Conservation (phyloP, 2,888 invertebrate species). For the Myopa testacea region DNA sequence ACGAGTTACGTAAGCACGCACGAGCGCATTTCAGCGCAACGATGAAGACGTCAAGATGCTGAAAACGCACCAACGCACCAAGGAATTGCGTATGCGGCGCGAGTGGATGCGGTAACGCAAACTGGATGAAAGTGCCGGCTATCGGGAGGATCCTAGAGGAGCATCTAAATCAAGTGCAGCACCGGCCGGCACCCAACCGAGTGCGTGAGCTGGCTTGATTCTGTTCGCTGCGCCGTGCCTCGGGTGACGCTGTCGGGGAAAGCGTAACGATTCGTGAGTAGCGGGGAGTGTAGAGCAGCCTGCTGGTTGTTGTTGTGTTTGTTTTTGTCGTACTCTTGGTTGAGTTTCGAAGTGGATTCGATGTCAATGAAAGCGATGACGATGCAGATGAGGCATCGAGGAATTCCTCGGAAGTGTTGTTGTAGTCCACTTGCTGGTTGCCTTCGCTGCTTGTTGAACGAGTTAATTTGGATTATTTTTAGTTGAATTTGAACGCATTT, state of each 20-base stretch:
- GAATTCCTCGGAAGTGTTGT: background rate
- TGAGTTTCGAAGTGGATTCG: background rate
- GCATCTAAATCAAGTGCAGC: constrained; percentile 2
- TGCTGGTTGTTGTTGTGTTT: background rate
- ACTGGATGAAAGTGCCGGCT: background rate
- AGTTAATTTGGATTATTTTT: background rate
- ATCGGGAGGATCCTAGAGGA: background rate
- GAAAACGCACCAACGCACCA: constrained; percentile 9
- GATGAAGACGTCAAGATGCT: constrained; percentile 25
- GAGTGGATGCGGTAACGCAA: background rate
- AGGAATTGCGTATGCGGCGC: constrained; percentile 13
- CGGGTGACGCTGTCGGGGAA: background rate
- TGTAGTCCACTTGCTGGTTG: background rate
- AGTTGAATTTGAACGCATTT: background rate
- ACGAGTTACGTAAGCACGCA: constrained; percentile 29
- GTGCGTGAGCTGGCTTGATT: background rate
- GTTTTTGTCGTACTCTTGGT: background rate
- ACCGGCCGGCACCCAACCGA: background rate
- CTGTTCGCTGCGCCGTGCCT: background rate
- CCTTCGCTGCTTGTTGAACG: constrained; percentile 2
- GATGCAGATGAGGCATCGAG: background rate
- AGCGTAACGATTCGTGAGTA: background rate
- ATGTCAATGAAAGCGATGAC: background rate
- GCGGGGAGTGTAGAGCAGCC: background rate
- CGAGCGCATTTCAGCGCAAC: constrained; percentile 18